Evolutionary conservation across 1,140 invertebrate species (phyloP).

Genomic region (Diploscapter pachys): DNA sequence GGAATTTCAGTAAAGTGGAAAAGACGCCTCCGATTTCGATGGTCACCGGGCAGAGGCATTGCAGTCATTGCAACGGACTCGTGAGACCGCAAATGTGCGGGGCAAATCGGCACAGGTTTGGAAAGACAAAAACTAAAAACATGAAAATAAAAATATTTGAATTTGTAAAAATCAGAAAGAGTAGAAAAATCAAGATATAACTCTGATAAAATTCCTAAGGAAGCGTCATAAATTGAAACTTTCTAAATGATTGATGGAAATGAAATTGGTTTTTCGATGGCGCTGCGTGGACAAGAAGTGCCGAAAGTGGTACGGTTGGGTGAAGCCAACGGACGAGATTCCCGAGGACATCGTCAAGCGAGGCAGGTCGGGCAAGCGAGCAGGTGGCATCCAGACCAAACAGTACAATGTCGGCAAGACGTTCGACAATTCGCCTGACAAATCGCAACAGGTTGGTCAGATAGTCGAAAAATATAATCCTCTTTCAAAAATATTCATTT

Average conservation of each 20-base stretch:
- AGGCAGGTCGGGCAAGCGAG: not conserved
- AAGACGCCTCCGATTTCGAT: conserved; percentile 37
- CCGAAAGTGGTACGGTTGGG: conserved; percentile 44
- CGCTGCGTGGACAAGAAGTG: conserved; percentile 44
- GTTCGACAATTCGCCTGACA: no score
- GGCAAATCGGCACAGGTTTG: conserved; percentile 36
- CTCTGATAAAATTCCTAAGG: not conserved
- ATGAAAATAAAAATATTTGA: not conserved
- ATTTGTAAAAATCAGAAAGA: not conserved
- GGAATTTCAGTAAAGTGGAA: conserved; percentile 37
- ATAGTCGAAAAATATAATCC: no score
- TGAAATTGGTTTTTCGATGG: conserved; percentile 28
- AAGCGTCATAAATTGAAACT: not conserved
- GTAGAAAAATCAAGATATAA: not conserved
- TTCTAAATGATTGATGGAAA: not conserved
- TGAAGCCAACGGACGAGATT: conserved; percentile 37
- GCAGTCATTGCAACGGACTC: conserved; percentile 34
- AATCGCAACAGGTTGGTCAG: no score
- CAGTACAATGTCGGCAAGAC: no score
- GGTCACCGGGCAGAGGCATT: conserved; percentile 37
- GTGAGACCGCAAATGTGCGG: conserved; percentile 43
- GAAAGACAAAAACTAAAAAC: not conserved
- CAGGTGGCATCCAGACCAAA: no score
- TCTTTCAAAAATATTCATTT: no score
- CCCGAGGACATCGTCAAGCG: conserved; percentile 36